A percentile compares a stretch with the other conserved stretches of the same genome.
Evolutionary conservation across 2,113 vertebrate species (phyloP).

Genomic region (Choloepus hoffmanni): DNA sequence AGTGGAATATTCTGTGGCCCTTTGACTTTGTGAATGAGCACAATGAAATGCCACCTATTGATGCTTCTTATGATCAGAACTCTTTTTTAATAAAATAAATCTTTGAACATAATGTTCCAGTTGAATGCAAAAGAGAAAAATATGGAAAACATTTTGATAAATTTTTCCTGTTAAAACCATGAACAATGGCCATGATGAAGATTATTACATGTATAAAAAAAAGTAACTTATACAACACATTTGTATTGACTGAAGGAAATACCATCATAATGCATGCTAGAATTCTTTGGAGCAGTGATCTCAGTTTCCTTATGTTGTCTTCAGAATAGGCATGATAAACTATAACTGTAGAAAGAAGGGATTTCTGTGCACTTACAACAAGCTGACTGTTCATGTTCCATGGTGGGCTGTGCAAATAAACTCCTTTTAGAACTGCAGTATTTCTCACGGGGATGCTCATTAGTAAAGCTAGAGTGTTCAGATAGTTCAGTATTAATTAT

Average conservation of each 20-base stretch:
- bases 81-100: conserved; percentile 89
- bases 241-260: conserved; percentile 88
- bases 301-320: conserved; percentile 89
- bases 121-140: conserved; percentile 87
- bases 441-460: conserved; percentile 87
- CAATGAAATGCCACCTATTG: conserved; percentile 90
- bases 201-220: conserved; percentile 62
- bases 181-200: conserved; percentile 84
- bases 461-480: conserved; percentile 86
- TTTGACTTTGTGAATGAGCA: conserved; percentile 90
- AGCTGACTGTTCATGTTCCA: conserved; percentile 89
- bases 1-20: conserved; percentile 83
- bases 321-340: conserved; percentile 90
- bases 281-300: conserved; percentile 90
- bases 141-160: conserved; percentile 90
- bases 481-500: conserved; percentile 86
- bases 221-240: conserved; percentile 83
- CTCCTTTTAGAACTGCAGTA: conserved; percentile 86
- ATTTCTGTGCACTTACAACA: conserved; percentile 88
- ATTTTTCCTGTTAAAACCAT: conserved; percentile 86
- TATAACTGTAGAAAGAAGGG: conserved; percentile 88
- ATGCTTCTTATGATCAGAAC: conserved; percentile 90
- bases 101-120: conserved; percentile 82
- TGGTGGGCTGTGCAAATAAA: conserved; percentile 88
- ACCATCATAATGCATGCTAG: conserved; percentile 91